Evolutionary conservation across 2,888 invertebrate species (phyloP), one percentile per base, ranked within the genome.

Genomic region (Drosophila histrio): DNA sequence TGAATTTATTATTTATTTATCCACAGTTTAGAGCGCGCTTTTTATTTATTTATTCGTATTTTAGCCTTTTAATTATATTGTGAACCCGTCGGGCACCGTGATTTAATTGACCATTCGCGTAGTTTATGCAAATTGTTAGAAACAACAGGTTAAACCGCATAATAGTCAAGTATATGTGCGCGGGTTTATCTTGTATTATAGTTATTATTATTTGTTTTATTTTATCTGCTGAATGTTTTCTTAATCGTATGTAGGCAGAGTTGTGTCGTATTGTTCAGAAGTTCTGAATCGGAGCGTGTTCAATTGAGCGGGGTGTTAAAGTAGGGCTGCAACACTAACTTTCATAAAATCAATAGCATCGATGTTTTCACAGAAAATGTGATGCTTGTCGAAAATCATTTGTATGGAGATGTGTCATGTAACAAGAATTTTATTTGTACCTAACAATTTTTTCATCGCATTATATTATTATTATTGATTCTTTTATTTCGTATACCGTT

Each of bases 171-270:
- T 57, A 43, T n/a, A 43, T n/a, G 30, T 50, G 43, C 17, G 39
- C 21, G 26, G 6, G 26, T 8, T 17, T 43, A 22, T 36, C 38
- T 32, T 30, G 38, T 49, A 7, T 24, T 26, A 36, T 22, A 28
- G 6, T 19, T 19, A 36, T 13, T 44, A 15, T 41, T n/a, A 17
- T 28, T 36, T 41, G 43, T 17, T 21, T 5, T 21, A 19, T 52
- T 38, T 28, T 28, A n/a, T n/a, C n/a, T 13, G 22, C 19, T 26
- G 24, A 38, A 30, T 65, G 67, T 72, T 71, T 71, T 66, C 41
- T 38, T 65, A 56, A 26, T 72, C 17, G 50, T 13, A 43, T n/a
- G 17, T 17, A 17, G 17, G 49, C 49, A 22, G 44, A 34, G 32
- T 22, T 47, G 32, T 47, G 32, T 47, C 13, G 46, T n/a, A 17